Percentiles rank a stretch among this genome's conserved stretches.
Conservation (phyloP, 2,888 invertebrate species). For the Cephus sareptanus region DNA sequence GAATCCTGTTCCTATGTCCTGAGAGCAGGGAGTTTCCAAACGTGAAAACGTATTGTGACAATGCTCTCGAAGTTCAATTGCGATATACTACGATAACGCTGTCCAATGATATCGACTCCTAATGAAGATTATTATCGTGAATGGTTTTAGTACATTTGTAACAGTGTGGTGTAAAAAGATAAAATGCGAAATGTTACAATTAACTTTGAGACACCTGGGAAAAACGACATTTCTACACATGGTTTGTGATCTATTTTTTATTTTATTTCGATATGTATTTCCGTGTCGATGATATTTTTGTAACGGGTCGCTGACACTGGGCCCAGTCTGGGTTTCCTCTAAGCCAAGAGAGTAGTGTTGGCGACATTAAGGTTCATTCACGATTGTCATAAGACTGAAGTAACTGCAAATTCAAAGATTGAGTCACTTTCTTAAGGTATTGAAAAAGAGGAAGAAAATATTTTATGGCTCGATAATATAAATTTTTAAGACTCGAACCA, state of each 20-base stretch:
- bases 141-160: neutral
- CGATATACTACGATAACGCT: neutral
- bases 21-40: slow-evolving; percentile 48
- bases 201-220: neutral
- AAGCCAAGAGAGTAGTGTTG: neutral
- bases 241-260: neutral
- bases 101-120: neutral
- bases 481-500: neutral
- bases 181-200: neutral
- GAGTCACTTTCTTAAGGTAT: neutral
- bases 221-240: neutral
- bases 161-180: neutral
- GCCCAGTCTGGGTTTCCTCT: neutral
- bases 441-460: neutral
- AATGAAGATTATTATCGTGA: neutral
- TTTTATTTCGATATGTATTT: neutral
- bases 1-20: slow-evolving; percentile 52
- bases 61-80: neutral
- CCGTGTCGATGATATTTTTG: neutral
- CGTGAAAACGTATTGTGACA: slow-evolving; percentile 29
- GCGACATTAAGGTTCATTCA: neutral
- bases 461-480: neutral
- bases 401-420: neutral
- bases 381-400: neutral
- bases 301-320: neutral